Conservation (phyloP, 2,797 vertebrate species). For the Eulemur albifrons region DNA sequence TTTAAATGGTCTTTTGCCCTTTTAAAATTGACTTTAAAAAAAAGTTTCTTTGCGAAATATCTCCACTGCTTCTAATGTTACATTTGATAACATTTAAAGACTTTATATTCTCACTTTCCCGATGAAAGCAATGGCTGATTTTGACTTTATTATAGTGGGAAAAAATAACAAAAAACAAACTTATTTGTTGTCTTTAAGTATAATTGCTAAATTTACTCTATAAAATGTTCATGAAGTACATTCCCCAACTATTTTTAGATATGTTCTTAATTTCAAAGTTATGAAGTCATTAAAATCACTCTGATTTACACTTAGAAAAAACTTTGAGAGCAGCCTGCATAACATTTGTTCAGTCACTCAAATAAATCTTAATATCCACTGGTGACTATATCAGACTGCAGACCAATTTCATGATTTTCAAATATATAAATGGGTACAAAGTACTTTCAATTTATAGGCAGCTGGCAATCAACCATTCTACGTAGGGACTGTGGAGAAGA, state of each 20-base stretch:
- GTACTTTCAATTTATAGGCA: background rate
- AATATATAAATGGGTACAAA: background rate
- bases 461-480: background rate
- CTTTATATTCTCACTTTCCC: slow-evolving; percentile 42
- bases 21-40: slow-evolving; percentile 64
- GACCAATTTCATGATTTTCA: slow-evolving; percentile 32
- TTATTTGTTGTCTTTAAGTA: background rate
- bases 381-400: background rate
- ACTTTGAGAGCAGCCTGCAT: background rate
- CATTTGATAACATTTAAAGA: slow-evolving; percentile 65
- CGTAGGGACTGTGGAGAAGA: background rate
- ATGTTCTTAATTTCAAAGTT: slow-evolving; percentile 53
- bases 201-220: slow-evolving; percentile 24
- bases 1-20: slow-evolving; percentile 65
- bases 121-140: slow-evolving; percentile 9
- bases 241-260: slow-evolving; percentile 17
- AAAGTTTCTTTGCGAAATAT: slow-evolving; percentile 45
- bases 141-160: background rate
- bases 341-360: background rate
- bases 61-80: slow-evolving; percentile 9
- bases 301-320: background rate
- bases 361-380: background rate
- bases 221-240: slow-evolving; percentile 18
- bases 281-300: slow-evolving; percentile 29
- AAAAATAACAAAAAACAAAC: background rate